Conservation (phyloP, 2,797 vertebrate species). For the Anguilla megastoma region DNA sequence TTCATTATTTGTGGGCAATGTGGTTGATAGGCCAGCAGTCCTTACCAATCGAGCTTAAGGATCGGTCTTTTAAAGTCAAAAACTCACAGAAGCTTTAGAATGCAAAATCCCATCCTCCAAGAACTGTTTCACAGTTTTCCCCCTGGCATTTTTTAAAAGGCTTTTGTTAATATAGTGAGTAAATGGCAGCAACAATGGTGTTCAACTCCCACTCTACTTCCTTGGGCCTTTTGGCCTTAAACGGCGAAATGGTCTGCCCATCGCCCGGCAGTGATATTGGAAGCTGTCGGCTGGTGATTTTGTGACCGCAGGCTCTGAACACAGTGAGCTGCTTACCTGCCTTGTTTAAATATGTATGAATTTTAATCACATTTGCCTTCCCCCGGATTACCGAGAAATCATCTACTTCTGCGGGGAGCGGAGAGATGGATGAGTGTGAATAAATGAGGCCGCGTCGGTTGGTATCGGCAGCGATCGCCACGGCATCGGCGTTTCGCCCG, state of each 20-base stretch:
- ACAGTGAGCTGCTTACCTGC: background rate
- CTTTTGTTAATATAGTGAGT: background rate
- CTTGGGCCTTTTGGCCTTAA: background rate
- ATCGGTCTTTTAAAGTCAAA: background rate
- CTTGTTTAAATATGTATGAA: conserved; percentile 4
- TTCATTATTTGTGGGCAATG: background rate
- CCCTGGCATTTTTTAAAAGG: background rate
- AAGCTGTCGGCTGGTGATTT: background rate
- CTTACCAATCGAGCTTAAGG: background rate
- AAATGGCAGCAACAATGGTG: background rate
- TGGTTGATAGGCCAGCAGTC: background rate
- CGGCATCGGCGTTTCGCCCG: background rate
- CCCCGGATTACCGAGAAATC: background rate
- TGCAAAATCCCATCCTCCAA: background rate
- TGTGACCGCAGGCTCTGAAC: background rate
- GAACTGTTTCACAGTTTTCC: background rate
- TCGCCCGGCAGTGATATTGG: background rate
- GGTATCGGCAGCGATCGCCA: background rate
- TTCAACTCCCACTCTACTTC: background rate
- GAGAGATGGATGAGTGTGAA: background rate
- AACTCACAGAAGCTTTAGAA: background rate
- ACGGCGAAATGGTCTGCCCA: background rate
- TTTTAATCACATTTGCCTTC: conserved; percentile 19
- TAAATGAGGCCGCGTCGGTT: background rate
- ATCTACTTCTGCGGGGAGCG: background rate